Evolutionary conservation across 2,888 invertebrate species (phyloP), one percentile per base, ranked within the genome.

Genomic region (Ceraclea dissimilis): DNA sequence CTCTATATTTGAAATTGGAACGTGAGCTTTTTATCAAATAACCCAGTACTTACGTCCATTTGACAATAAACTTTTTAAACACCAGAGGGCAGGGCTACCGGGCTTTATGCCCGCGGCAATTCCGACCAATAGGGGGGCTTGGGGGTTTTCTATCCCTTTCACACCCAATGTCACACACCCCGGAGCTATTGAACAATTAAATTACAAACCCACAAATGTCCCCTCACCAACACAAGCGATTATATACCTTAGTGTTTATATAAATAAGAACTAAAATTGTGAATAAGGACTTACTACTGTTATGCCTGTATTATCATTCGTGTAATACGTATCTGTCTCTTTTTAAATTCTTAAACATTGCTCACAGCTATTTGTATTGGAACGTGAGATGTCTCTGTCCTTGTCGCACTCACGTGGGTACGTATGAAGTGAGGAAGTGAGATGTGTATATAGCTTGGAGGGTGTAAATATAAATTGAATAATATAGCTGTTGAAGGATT

Each of bases 111-210:
- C 76, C 74, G 76, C 75, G 76, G 77, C 76, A 47, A 75, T 76
- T 75, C 76, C 76, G 76, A 77, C 78, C 78, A 77, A 78, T 78
- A 77, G 76, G 76, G 76, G 75, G 75, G 76, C 77, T 77, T 70
- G 70, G 71, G 77, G 76, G 76, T 72, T 74, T 65, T 19, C 67
- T 63, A 63, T 74, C 75, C 64, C 68, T 60, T 63, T 73, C 67
- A 59, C 67, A 63, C 71, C 39, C 64, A 62, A 48, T 49, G 57
- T 49, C 57, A 33, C 52, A 44, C 50, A 51, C 55, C 54, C 50
- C 43, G 46, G 52, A 46, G 57, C 60, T 46, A 49, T 48, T 26
- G 33, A 19, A 43, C 17, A n/a, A 19, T 34, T 50, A 49, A 21
- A 21, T 16, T 13, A 22, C 49, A 49, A 49, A 18, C 6, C 22